These are phyloP conservation scores for Tauraco erythrolophus DNA, from an alignment of 2,113 vertebrate species.

Conservation along the genomic window DNA sequence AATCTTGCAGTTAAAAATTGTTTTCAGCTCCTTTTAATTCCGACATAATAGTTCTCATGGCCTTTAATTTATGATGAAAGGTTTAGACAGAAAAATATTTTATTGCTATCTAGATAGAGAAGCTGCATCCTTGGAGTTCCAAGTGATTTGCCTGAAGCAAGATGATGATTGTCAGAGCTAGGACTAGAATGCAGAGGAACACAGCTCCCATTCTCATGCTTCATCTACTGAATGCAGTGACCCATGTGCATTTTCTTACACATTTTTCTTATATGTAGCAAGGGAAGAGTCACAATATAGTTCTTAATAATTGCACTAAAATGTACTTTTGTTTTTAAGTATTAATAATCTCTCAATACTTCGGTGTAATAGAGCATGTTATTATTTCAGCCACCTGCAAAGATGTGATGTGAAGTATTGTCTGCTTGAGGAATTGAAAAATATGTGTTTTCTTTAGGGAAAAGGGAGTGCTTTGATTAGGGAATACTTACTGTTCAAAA, in stretches of 20 bases:
- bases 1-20: not conserved
- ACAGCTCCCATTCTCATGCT: conserved; percentile 27
- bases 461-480: not conserved
- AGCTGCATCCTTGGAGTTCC: not conserved
- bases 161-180: not conserved
- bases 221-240: not conserved
- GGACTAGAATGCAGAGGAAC: not conserved
- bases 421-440: not conserved
- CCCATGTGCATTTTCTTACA: not conserved
- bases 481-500: not conserved
- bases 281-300: not conserved
- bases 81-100: conserved; percentile 3
- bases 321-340: not conserved
- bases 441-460: not conserved
- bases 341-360: not conserved
- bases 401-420: not conserved
- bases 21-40: not conserved
- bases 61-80: not conserved
- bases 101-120: not conserved
- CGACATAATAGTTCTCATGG: not conserved
- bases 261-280: not conserved
- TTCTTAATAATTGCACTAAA: not conserved
- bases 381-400: not conserved
- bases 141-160: conserved; percentile 41
- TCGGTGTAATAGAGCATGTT: not conserved